Evolutionary conservation across 2,888 invertebrate species (phyloP), one percentile per base, ranked within the genome.

Genomic region (Saturnia japonica): DNA sequence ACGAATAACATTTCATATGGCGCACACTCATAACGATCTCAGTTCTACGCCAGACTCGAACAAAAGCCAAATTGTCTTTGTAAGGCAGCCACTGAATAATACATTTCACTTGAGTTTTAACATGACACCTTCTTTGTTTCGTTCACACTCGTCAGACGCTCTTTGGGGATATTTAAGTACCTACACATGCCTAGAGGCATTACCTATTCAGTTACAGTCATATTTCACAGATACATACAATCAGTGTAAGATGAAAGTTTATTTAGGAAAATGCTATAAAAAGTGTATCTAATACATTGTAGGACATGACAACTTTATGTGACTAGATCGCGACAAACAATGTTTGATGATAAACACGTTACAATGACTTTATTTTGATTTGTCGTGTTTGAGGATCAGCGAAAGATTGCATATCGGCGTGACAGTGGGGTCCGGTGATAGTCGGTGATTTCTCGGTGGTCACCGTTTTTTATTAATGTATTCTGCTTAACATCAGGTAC

Each of bases 51-150:
- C 79, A 79, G 80, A 77, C 75, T 81, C 84, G 82, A 84, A 85
- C 85, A 84, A 85, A 84, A 83, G 84, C 81, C 77, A 82, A 85
- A 85, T 82, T 82, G 82, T 85, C 85, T 85, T 78, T 80, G 80
- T 78, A 80, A 79, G 80, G 83, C 79, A 80, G 76, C 77, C 81
- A 80, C 84, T 88, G 88, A 89, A 89, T 89, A 88, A 88, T 82
- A 88, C 88, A 89, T 88, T 85, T 84, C 87, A 84, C 86, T 87
- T 85, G 84, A 87, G 87, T 87, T 85, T 87, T 86, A 86, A 88
- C 87, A 81, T 86, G 87, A 87, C 88, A 88, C 86, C 85, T 82
- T 80, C 87, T 87, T 88, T 88, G 87, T 88, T 85, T 85, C 75
- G 73, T 80, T 80, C 77, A 76, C 76, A 75, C 77, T 79, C 76